Base-by-base conservation (phyloP, 2,888 invertebrate genomes). In the Troides aeacus region DNA sequence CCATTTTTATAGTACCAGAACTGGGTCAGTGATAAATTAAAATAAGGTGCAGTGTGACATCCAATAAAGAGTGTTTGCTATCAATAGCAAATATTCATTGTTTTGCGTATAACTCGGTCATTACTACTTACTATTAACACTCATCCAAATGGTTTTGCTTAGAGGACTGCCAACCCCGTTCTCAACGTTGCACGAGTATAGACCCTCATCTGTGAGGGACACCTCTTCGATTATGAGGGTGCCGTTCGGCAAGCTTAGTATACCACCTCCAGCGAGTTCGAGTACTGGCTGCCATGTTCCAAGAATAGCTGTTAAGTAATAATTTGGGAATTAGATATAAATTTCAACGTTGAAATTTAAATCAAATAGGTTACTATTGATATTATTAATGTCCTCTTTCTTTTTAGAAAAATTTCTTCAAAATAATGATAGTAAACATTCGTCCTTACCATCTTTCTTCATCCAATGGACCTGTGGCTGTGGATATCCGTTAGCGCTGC, bases 401-500 rank as follows among this genome's bases (percentile, higher is more conserved):
- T 39, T 39, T 39, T 39, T 39, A 39, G 10, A 39, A 39, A 8
- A 39, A 1, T 6, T 8, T 39, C 1, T 1, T 39, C 6, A 10
- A 10, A 39, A 10, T 8, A 39, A 39, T 39, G 10, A 39, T 39
- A 8, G 8, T 6, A 39, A 39, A 39, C 8, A 39, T 39, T 10
- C 39, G 39, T 10, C 39, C 62, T 83, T 88, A 95, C 95, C 95
- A 85, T 95, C 94, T 81, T 96, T 96, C 82, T 96, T 96, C 87
- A 95, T 94, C 96, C 96, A 96, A 74, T 94, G 94, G 72, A 95
- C 95, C 81, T 94, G 94, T 6, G 97, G 97, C 76, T 94, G 94
- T 15, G 97, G 97, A 84, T 96, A 97, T 65, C 97, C 97, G 77
- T 94, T 95, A 1, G 96, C 97, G 76, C 95, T 95, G 84, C 97